Base-by-base conservation (phyloP, 2,113 vertebrate genomes). In the Scytalopus superciliaris region DNA sequence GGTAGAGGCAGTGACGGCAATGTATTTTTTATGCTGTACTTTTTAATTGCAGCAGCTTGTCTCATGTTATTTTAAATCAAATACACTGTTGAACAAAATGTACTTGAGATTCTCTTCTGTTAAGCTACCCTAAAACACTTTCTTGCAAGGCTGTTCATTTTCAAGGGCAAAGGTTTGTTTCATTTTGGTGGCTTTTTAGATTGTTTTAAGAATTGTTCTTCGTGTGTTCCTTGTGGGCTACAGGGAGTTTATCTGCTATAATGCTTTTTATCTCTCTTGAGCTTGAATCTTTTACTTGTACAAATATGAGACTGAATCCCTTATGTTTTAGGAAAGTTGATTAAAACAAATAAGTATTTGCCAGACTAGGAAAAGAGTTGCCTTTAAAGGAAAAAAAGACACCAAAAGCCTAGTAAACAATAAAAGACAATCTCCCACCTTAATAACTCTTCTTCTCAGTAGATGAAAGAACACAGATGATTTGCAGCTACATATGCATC, bases 61-160 rank as follows among this genome's bases (percentile, higher is more conserved):
- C 47, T 72, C 44, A 66, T 80, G 53, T 73, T 91, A 90, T 85
- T 95, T 82, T 84, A 76, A 93, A 75, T 73, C 49, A 81, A 85
- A 76, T 77, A 86, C 9, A 11, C 28, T 39, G 8, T 82, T 72
- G 75, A 85, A 69, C 70, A 80, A 93, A 90, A 89, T 90, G 68
- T 90, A 92, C 75, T 66, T 62, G 82, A 88, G 40, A 69, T 76
- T 93, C 23, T 80, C 14, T 84, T 80, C 56, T 39, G 21, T 94
- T 90, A 70, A 87, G 50, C 28, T 57, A 47, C 23, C 45, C 63
- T 89, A 33, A 84, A 89, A 33, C 40, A 67, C 24, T 64, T 68
- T 35, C 11, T 87, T 93, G 33, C 37, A 69, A 64, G 23, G 72
- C 69, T 89, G 64, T 82, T 89, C 14, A 2, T 84, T 95, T 91